These are phyloP conservation scores for Papilio helenus DNA, from an alignment of 1,140 invertebrate genomes.

Conservation along the genomic window DNA sequence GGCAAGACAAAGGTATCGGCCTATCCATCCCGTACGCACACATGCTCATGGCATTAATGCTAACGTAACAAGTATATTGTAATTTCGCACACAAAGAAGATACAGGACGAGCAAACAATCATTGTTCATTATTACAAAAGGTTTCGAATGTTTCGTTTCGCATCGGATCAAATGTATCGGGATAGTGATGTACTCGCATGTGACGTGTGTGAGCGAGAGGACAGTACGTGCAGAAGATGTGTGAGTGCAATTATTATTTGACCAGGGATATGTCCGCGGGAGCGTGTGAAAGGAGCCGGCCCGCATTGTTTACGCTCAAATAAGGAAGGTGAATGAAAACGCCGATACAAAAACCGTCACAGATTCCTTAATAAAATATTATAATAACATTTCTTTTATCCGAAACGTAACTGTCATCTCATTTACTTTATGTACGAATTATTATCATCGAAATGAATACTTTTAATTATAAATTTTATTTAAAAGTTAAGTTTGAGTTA, in stretches of 20 bases:
- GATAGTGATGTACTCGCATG: constrained; percentile 62
- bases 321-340: constrained; percentile 77
- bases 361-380: constrained; percentile 70
- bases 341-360: constrained; percentile 53
- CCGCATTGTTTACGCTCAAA: constrained; percentile 81
- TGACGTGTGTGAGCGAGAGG: constrained; percentile 66
- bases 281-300: constrained; percentile 80
- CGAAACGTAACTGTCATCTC: constrained; percentile 47
- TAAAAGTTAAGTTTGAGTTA: too few relatives aligned
- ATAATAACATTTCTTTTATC: constrained; percentile 63
- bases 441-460: background rate
- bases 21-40: constrained; percentile 78
- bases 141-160: constrained; percentile 81
- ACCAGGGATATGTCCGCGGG: constrained; percentile 79
- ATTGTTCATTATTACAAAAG: constrained; percentile 83
- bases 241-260: constrained; percentile 82
- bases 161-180: constrained; percentile 78
- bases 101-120: constrained; percentile 81
- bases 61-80: constrained; percentile 81
- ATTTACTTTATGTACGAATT: background rate
- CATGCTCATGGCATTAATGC: constrained; percentile 69
- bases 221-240: constrained; percentile 54
- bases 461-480: background rate
- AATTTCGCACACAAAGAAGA: constrained; percentile 81
- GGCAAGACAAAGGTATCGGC: constrained; percentile 80